phyloP scores from a whole-genome alignment of 2,797 vertebrate genomes.

The Enteromius treurensis region DNA sequence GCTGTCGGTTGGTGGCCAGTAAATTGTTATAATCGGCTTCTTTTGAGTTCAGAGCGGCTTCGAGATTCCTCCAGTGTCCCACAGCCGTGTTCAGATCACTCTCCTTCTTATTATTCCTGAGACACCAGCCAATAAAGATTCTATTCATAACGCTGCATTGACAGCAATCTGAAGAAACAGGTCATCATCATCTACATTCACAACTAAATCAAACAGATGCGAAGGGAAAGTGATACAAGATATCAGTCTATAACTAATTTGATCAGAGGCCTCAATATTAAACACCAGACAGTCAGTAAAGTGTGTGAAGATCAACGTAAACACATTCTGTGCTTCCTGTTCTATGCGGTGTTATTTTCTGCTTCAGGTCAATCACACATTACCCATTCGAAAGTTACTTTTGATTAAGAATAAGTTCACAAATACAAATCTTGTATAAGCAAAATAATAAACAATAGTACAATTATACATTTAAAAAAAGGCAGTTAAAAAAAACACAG shows the following conservation, averaged over 20 bases:
- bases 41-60: conserved; percentile 75
- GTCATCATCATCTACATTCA: neutral
- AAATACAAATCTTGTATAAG: too few species aligned
- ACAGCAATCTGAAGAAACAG: neutral
- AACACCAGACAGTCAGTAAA: neutral
- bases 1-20: conserved; percentile 68
- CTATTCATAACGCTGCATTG: neutral
- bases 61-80: conserved; percentile 72
- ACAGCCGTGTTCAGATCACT: conserved; percentile 71
- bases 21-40: conserved; percentile 77
- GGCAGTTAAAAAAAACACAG: too few species aligned
- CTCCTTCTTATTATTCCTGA: conserved; percentile 83
- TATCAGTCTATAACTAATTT: neutral
- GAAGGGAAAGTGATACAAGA: neutral
- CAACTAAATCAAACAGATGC: neutral
- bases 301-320: too few species aligned
- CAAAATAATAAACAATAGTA: too few species aligned
- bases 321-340: too few species aligned
- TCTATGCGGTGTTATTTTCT: too few species aligned
- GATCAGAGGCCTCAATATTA: neutral
- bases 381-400: too few species aligned
- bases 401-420: too few species aligned
- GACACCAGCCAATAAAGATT: neutral
- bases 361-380: too few species aligned
- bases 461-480: too few species aligned